These are phyloP conservation scores for Eretmochelys imbricata DNA, from an alignment of 2,113 vertebrate genomes.

Conservation along the genomic window DNA sequence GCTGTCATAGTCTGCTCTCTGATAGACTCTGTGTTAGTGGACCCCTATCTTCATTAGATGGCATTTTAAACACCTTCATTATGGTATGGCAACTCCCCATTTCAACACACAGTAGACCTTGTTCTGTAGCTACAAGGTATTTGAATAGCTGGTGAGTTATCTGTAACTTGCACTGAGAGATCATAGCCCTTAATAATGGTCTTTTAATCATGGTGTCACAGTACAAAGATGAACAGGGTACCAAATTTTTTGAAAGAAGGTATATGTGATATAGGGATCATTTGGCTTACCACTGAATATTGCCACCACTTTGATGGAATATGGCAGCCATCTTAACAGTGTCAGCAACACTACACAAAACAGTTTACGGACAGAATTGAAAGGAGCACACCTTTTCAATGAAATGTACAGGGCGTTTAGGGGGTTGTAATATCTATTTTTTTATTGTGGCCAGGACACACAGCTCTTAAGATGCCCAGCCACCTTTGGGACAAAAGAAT, in stretches of 20 bases:
- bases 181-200: neutral
- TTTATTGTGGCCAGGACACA: neutral
- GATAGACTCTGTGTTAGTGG: constrained; percentile 15
- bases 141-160: neutral
- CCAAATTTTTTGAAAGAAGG: neutral
- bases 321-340: neutral
- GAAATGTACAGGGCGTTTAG: neutral
- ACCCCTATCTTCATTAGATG: constrained; percentile 3
- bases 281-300: neutral
- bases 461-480: neutral
- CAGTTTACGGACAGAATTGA: neutral
- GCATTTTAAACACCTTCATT: constrained; percentile 34
- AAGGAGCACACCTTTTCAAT: neutral
- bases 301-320: neutral
- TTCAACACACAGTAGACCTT: constrained; percentile 30
- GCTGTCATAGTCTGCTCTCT: neutral
- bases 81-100: neutral
- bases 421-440: neutral
- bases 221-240: neutral
- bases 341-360: neutral
- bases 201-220: neutral
- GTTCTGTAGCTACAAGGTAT: constrained; percentile 11
- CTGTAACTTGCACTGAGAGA: neutral
- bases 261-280: neutral
- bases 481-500: neutral